Base-by-base conservation (phyloP, 2,113 vertebrate genomes). In the Scatophagus argus region DNA sequence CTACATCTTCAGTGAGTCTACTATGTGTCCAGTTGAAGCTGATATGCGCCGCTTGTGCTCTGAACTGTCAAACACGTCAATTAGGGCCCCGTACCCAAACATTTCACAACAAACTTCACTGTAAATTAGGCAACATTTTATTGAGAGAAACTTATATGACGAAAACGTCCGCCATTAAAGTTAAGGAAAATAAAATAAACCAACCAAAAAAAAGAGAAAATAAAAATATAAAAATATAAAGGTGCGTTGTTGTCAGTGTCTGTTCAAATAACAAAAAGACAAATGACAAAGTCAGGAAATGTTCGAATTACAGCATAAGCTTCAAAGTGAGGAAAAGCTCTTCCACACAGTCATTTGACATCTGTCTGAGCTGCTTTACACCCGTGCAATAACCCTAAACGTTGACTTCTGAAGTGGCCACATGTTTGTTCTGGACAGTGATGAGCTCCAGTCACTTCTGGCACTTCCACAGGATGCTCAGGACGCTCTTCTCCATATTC, bases 321-420 rank as follows among this genome's bases (percentile, higher is more conserved):
- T 87, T 84, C 76, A 78, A 86, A 87, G 86, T 73, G 67, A 51
- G 70, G 64, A 41, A 46, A 31, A 68, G 9, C 58, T 39, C 52
- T 62, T n/a, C 67, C 36, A 65, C 74, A 31, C 67, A 71, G 56
- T 47, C 60, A 73, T 77, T 46, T 77, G 74, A 38, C 49, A 73
- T 81, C 66, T 84, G 73, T 66, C 61, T 49, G 43, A 63, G 74
- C 65, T 58, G 55, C 77, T 88, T 88, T 81, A 87, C 32, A 67
- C 56, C 70, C 27, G 39, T 76, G 82, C 82, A 92, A 89, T 82
- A 84, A 88, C 88, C 79, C 86, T 91, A 83, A 91, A 87, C 44
- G 38, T 31, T 31, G 39, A 78, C 70, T 56, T 75, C 74, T 81
- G 78, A 84, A 69, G 83, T 58, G 69, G 70, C 66, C 66, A 84